Conservation (phyloP, 2,113 vertebrate genomes). For the Gymnobelideus leadbeateri region DNA sequence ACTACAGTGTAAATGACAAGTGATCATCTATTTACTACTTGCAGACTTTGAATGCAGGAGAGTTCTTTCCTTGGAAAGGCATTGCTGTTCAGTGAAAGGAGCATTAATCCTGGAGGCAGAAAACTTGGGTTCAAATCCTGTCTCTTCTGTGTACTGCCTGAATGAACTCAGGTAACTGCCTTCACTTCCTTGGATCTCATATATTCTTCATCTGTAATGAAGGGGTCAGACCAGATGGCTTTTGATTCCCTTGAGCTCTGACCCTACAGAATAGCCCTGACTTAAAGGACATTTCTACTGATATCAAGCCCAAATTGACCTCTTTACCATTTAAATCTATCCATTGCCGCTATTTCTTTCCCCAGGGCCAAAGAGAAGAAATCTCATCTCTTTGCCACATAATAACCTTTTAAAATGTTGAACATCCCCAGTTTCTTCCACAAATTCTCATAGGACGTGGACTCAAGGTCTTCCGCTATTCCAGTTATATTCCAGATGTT, state of each 20-base stretch:
- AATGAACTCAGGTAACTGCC: neutral
- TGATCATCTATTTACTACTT: neutral
- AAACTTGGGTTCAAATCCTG: neutral
- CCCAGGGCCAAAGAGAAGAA: neutral
- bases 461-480: neutral
- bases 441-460: neutral
- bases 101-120: neutral
- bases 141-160: neutral
- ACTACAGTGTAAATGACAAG: neutral
- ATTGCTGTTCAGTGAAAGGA: neutral
- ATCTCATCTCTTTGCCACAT: neutral
- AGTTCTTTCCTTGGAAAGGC: neutral
- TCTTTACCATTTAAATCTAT: neutral
- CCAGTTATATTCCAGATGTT: neutral
- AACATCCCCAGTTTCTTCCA: neutral
- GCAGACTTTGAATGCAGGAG: neutral
- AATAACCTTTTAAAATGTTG: neutral
- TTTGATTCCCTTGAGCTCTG: neutral
- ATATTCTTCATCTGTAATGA: neutral
- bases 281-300: neutral
- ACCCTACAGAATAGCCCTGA: neutral
- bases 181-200: neutral
- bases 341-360: neutral
- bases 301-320: neutral
- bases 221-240: neutral